Percentiles rank a stretch among this genome's conserved stretches.
Conservation (phyloP, 1,140 invertebrate species). For the Drosophila azteca region DNA sequence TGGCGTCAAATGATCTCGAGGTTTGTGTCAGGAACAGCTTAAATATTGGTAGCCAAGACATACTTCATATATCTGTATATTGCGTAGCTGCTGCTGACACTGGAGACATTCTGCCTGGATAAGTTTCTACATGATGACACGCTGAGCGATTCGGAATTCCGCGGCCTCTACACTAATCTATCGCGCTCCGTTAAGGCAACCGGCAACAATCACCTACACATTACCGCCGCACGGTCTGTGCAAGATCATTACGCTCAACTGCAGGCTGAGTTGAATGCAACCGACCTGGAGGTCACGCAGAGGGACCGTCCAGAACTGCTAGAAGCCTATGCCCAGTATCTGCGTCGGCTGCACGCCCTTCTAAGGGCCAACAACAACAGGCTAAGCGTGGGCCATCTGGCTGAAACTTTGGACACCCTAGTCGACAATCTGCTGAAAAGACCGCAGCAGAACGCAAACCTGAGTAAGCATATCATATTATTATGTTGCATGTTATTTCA, state of each 20-base stretch:
- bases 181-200: conserved; percentile 41
- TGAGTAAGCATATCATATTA: conserved; percentile 21
- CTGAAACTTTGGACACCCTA: conserved; percentile 31
- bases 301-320: conserved; percentile 2
- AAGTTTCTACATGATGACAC: conserved; percentile 47
- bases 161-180: conserved; percentile 34
- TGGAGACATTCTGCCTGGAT: conserved; percentile 32
- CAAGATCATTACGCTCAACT: conserved; percentile 18
- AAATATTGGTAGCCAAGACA: not conserved
- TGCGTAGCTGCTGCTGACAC: conserved; percentile 27
- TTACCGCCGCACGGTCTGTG: conserved; percentile 14
- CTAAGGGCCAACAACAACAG: conserved; percentile 37
- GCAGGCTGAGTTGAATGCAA: not conserved
- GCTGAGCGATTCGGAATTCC: conserved; percentile 26
- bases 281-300: not conserved
- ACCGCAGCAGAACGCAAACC: not conserved
- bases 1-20: conserved; percentile 13
- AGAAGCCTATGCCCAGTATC: conserved; percentile 6
- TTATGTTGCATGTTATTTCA: not conserved
- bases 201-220: conserved; percentile 28
- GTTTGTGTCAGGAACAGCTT: conserved; percentile 5
- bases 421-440: conserved; percentile 22
- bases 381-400: conserved; percentile 20
- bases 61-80: not conserved
- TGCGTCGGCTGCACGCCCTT: conserved; percentile 36